Base-by-base conservation (phyloP, 2,113 vertebrate species). In the Forbesichthys agassizii region DNA sequence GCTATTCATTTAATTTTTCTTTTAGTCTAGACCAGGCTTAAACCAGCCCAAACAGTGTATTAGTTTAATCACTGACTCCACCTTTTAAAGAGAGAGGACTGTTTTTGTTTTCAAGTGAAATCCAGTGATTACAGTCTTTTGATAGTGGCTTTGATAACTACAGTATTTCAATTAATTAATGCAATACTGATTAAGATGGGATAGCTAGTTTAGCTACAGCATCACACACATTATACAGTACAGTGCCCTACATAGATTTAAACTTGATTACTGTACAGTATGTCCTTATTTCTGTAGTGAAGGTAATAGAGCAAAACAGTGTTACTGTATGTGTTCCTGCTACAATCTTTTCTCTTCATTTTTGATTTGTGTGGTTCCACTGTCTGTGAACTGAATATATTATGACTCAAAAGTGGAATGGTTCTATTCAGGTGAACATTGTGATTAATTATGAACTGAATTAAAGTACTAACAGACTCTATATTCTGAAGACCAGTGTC, bases 281-380 rank as follows among this genome's bases (percentile, higher is more conserved):
- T 6, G 36, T 42, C 36, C 7, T 42, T 42, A 42, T 42, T 56
- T 75, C 68, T 68, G 5, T 42, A 33, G 14, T 47, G 68, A 69
- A 82, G 70, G 81, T 81, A 77, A 63, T 68, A 80, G 60, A 76
- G 67, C 67, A 48, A 78, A 52, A 74, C 64, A 61, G 48, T 69
- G 73, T 87, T 78, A 81, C 66, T 16, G 80, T 62, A 83, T 83
- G 82, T 86, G 84, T 88, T 88, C 86, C 84, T 81, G 86, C 83
- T 74, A 77, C 81, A 73, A 62, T 86, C 79, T 77, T 62, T 71
- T 74, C 59, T 73, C 64, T 13, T 11, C 79, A 79, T 72, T 83
- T 85, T 83, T 86, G 78, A 84, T 88, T 77, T 48, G 57, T 61
- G 82, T 47, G 69, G 78, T 74, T 84, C 68, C 63, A 68, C 52